Conservation (phyloP, 1,140 invertebrate genomes). For the Diabrotica virgifera region DNA sequence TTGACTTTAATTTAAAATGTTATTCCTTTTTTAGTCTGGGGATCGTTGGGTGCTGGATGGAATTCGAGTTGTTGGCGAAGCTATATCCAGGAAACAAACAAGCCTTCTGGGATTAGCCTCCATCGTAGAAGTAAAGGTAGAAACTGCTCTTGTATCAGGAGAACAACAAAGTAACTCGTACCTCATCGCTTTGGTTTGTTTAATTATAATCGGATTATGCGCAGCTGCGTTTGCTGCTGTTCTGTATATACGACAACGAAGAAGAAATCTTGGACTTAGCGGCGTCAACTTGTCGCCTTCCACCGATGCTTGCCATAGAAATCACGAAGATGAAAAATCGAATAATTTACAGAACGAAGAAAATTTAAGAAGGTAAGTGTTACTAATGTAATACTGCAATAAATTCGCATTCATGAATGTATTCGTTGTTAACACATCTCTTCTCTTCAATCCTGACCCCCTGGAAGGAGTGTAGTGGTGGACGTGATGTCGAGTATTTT, state of each 20-base stretch:
- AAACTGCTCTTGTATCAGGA: constrained; percentile 64
- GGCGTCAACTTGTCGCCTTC: constrained; percentile 55
- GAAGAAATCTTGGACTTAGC: constrained; percentile 54
- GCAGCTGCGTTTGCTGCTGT: constrained; percentile 49
- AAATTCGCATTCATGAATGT: too few relatives aligned
- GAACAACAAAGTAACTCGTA: constrained; percentile 52
- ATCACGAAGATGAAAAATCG: constrained; percentile 79
- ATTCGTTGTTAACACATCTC: too few relatives aligned
- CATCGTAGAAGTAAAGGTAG: constrained; percentile 76
- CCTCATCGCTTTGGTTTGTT: constrained; percentile 52
- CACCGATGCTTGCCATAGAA: constrained; percentile 58
- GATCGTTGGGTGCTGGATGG: constrained; percentile 60
- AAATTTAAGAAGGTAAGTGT: constrained; percentile 60
- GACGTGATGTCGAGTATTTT: too few relatives aligned
- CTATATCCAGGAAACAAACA: constrained; percentile 64
- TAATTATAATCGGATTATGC: constrained; percentile 54
- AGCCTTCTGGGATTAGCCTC: constrained; percentile 66
- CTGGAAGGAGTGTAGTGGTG: too few relatives aligned
- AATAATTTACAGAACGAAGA: constrained; percentile 89
- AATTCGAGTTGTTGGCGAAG: constrained; percentile 65
- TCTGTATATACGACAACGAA: constrained; percentile 54
- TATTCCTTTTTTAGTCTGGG: constrained; percentile 51
- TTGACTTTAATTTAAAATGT: neutral
- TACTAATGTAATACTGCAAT: too few relatives aligned
- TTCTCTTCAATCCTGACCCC: too few relatives aligned